phyloP scores from a whole-genome alignment of 1,140 invertebrate genomes.

The Diplogasteroides magnus region DNA sequence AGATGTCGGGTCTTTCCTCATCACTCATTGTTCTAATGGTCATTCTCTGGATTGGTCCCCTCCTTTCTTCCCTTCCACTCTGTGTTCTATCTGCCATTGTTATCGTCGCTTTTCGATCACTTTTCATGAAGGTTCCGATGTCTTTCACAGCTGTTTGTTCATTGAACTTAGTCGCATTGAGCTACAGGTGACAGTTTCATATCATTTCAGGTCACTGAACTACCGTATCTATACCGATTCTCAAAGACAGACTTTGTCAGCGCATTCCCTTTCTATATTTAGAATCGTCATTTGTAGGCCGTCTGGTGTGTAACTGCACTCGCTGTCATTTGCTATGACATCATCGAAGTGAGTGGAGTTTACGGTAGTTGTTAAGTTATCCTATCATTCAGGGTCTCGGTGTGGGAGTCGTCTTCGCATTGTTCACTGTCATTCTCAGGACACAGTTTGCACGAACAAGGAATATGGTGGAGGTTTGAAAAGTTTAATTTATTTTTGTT shows the following conservation, averaged over 20 bases:
- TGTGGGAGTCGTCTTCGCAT: background rate
- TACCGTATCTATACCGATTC: conserved; percentile 17
- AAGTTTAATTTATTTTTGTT: too few species aligned
- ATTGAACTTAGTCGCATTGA: too few species aligned
- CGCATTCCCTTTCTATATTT: too few species aligned
- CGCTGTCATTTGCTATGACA: conserved; percentile 19
- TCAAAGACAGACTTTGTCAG: conserved; percentile 22
- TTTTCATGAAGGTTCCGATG: conserved; percentile 17
- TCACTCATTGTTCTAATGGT: conserved; percentile 56
- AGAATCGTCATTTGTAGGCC: too few species aligned
- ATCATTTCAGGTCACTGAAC: background rate
- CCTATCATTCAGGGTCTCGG: background rate
- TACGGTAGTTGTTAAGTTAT: background rate
- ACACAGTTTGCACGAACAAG: background rate
- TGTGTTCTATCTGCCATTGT: conserved; percentile 29
- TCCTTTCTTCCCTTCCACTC: conserved; percentile 59
- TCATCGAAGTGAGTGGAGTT: conserved; percentile 10
- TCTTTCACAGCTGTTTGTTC: too few species aligned
- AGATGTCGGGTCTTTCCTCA: conserved; percentile 41
- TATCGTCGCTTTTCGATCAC: conserved; percentile 13
- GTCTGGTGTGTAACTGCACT: conserved; percentile 19
- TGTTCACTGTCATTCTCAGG: background rate
- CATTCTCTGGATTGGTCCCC: conserved; percentile 58
- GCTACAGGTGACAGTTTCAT: too few species aligned
- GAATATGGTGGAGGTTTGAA: background rate